Conservation (phyloP, 2,113 vertebrate genomes). For the Chunga burmeisteri region DNA sequence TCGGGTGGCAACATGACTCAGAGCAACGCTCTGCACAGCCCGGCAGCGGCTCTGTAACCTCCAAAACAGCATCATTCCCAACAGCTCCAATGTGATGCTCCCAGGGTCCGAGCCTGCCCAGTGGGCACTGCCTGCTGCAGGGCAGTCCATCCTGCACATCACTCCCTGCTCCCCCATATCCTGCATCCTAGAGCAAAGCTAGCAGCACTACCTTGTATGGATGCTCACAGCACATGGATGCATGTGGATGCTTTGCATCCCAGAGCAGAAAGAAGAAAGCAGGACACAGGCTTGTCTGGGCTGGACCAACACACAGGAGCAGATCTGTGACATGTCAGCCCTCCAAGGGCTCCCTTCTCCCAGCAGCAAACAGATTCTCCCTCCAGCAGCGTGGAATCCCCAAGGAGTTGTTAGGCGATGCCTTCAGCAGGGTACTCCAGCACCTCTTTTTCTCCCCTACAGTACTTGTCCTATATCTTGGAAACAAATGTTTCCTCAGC, state of each 20-base stretch:
- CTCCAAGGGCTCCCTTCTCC: neutral
- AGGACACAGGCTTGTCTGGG: neutral
- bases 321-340: neutral
- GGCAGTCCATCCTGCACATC: too few relatives aligned
- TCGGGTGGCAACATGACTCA: neutral
- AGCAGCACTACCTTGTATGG: neutral
- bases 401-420: neutral
- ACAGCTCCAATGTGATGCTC: neutral
- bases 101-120: neutral
- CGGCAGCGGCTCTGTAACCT: neutral
- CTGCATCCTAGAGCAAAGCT: neutral
- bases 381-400: rapidly evolving
- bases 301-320: neutral
- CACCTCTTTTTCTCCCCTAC: neutral
- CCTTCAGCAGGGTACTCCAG: neutral
- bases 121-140: neutral
- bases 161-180: neutral
- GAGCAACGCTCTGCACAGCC: neutral
- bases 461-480: neutral
- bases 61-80: neutral
- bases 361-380: neutral
- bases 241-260: neutral
- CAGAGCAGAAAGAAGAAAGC: neutral
- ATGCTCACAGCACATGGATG: neutral
- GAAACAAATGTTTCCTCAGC: neutral